These are phyloP conservation scores for Trileptium ribeirensis DNA, from an alignment of 2,888 invertebrate species.

Conservation along the genomic window DNA sequence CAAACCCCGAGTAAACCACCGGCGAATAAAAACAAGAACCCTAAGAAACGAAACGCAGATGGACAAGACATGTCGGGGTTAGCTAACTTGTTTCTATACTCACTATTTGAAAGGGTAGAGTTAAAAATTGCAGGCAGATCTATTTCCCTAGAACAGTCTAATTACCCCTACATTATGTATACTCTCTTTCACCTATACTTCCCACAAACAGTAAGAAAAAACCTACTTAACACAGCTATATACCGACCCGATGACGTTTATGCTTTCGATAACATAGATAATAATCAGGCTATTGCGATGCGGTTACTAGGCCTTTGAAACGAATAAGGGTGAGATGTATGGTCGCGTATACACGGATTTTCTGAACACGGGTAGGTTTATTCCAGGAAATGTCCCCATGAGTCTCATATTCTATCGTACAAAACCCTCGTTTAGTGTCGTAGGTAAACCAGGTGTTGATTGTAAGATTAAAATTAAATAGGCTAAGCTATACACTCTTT, in stretches of 20 bases:
- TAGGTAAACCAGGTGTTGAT: neutral
- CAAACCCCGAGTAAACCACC: no score
- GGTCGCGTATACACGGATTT: neutral
- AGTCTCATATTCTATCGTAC: neutral
- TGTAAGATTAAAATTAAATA: neutral
- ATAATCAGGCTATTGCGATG: neutral
- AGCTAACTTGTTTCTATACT: neutral
- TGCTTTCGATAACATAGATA: neutral
- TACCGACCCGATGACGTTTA: neutral
- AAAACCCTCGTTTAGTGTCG: neutral
- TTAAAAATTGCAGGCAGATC: neutral
- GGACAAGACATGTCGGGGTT: neutral
- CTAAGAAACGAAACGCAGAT: neutral
- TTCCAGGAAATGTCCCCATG: neutral
- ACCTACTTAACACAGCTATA: neutral
- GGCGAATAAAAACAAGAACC: no score
- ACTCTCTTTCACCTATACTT: neutral
- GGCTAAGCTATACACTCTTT: slow-evolving; percentile 4
- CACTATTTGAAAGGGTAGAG: neutral
- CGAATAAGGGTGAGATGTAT: neutral
- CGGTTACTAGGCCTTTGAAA: neutral
- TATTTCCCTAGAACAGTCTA: neutral
- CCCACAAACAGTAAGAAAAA: neutral
- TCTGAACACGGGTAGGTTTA: neutral
- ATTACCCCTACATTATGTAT: neutral